Base-by-base conservation (phyloP, 2,888 invertebrate genomes). In the Lacanobia oleracea region DNA sequence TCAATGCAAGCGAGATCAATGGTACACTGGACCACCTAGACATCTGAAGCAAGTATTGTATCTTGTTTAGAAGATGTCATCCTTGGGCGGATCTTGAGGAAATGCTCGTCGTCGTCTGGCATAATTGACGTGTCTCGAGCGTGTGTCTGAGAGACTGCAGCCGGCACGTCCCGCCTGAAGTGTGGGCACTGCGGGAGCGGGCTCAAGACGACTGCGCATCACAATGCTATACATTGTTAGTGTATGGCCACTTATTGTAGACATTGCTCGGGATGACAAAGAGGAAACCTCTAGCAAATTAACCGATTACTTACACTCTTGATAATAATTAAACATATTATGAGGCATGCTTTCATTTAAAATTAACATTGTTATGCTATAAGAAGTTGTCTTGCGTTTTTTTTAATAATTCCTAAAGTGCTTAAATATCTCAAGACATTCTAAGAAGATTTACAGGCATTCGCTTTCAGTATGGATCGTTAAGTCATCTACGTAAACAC, bases 391-490 rank as follows among this genome's bases (percentile, higher is more conserved):
- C 50, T 50, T 50, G 18, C 7, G 43, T 43, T 43, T 12, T 43
- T 14, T 16, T 43, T 2, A 48, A 18, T 48, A 48, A 48, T 48
- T 48, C 48, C 48, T 48, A 18, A 7, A 33, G 8, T 33, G 9
- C 23, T 54, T 27, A 23, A 56, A 56, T 27, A 27, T 7, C 33
- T 14, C 18, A n/a, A 37, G 21, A 56, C 56, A 43, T 48, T 70
- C 62, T 50, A 10, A 43, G 48, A 33, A 33, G 18, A 63, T 37
- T 23, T 14, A 23, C 18, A 40, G 27, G 21, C 40, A 50, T 33
- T 50, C n/a, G 21, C 43, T 43, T n/a, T 50, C n/a, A 59, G 50
- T 70, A 72, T 62, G 43, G 56, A 62, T 63, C n/a, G 14, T 10
- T 14, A 45, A 33, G 59, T 48, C 53, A 59, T 59, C 7, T 53